Conservation (phyloP, 2,113 vertebrate genomes). For the Hyperopisus bebe region DNA sequence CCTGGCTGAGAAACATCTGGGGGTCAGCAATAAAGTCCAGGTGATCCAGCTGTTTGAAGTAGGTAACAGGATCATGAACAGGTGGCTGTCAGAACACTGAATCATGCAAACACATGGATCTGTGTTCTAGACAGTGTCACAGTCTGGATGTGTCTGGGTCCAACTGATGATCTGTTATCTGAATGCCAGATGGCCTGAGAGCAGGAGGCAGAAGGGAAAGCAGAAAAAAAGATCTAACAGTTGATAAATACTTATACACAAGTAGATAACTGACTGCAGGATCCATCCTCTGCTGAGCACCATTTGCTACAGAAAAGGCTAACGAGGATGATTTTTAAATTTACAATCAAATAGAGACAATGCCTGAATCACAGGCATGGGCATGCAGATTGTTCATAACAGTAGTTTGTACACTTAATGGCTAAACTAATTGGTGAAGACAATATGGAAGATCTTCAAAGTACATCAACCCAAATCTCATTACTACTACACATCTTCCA, state of each 20-base stretch:
- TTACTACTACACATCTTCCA: background rate
- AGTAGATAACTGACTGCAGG: background rate
- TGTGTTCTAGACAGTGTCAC: constrained; percentile 10
- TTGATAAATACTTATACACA: background rate
- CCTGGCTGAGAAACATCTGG: background rate
- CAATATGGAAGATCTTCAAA: background rate
- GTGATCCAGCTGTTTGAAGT: background rate
- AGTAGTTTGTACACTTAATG: background rate
- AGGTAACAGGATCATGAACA: background rate
- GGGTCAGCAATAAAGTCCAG: background rate
- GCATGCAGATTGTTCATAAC: background rate
- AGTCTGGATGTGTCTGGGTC: background rate
- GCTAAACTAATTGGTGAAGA: background rate
- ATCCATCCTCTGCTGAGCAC: background rate
- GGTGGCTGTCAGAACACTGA: background rate
- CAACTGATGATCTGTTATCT: constrained; percentile 1
- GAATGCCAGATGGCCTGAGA: background rate
- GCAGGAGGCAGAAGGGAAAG: constrained; percentile 1
- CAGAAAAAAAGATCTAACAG: background rate
- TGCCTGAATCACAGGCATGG: background rate
- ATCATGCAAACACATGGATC: background rate
- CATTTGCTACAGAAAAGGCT: background rate
- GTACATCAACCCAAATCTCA: background rate
- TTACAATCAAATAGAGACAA: background rate
- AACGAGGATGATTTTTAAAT: background rate